phyloP scores from a whole-genome alignment of 2,113 vertebrate species.

The Tylochromis polylepis region DNA sequence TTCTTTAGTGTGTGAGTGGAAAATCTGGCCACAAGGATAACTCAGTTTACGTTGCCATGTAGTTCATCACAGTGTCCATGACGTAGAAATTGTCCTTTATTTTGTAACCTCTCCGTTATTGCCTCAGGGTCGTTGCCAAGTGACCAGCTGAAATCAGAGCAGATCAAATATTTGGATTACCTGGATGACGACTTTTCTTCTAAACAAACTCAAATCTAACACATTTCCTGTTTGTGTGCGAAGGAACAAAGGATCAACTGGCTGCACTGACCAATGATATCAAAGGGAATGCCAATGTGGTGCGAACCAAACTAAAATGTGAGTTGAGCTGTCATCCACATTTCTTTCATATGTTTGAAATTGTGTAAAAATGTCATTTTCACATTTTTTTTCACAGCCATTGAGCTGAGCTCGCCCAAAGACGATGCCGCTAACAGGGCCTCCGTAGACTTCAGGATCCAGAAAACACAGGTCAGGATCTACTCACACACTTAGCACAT shows the following conservation, averaged over 20 bases:
- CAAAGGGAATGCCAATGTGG: slow-evolving; percentile 86
- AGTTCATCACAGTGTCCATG: background rate
- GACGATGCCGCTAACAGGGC: slow-evolving; percentile 74
- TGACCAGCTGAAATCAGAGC: slow-evolving; percentile 12
- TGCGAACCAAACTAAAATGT: slow-evolving; percentile 84
- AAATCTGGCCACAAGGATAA: background rate
- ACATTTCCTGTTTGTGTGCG: background rate
- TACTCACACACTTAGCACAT: background rate
- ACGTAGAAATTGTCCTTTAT: background rate
- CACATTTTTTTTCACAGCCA: slow-evolving; percentile 67
- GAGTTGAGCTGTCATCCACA: slow-evolving; percentile 22
- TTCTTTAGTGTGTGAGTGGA: background rate
- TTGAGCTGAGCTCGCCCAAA: slow-evolving; percentile 82
- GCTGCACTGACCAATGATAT: slow-evolving; percentile 86
- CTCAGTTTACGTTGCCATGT: background rate
- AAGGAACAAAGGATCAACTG: slow-evolving; percentile 90
- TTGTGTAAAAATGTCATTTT: background rate
- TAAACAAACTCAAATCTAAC: background rate
- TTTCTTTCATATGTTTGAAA: background rate
- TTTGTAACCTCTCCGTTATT: slow-evolving; percentile 3
- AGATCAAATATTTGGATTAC: slow-evolving; percentile 44
- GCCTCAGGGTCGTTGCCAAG: slow-evolving; percentile 25
- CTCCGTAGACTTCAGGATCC: slow-evolving; percentile 86
- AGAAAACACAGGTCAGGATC: slow-evolving; percentile 87
- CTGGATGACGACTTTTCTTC: background rate